These are phyloP conservation scores for Dynastes grantii DNA, from an alignment of 2,888 invertebrate species.

Conservation along the genomic window DNA sequence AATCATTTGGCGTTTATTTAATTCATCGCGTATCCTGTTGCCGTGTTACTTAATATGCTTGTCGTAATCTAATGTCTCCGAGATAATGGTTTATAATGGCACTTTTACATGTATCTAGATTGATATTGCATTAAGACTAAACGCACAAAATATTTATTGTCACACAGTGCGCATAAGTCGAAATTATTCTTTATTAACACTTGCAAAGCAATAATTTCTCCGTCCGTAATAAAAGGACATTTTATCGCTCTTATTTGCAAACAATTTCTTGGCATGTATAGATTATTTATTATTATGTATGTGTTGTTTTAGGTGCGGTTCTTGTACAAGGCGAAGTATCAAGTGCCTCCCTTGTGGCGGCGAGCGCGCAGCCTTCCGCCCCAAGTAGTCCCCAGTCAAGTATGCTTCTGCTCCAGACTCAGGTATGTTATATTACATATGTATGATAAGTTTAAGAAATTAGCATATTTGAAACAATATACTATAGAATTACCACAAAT, in stretches of 20 bases:
- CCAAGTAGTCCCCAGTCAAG: slow-evolving; percentile 81
- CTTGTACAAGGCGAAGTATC: slow-evolving; percentile 70
- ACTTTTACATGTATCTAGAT: slow-evolving; percentile 44
- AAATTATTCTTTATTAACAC: slow-evolving; percentile 42
- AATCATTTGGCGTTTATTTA: slow-evolving; percentile 43
- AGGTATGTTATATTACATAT: slow-evolving; percentile 74
- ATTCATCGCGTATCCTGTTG: slow-evolving; percentile 45
- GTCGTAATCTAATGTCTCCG: slow-evolving; percentile 35
- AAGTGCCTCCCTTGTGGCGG: slow-evolving; percentile 69
- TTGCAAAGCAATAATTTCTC: slow-evolving; percentile 23
- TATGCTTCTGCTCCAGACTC: slow-evolving; percentile 95
- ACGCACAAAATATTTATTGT: slow-evolving; percentile 31
- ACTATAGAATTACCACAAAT: no score
- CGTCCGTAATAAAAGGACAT: slow-evolving; percentile 26
- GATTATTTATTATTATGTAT: slow-evolving; percentile 35
- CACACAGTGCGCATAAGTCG: slow-evolving; percentile 25
- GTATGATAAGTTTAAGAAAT: neutral
- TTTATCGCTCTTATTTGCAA: slow-evolving; percentile 30
- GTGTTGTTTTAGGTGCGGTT: slow-evolving; percentile 65
- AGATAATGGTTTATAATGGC: slow-evolving; percentile 45
- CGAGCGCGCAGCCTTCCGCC: slow-evolving; percentile 76
- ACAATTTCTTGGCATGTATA: slow-evolving; percentile 14
- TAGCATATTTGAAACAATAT: no score
- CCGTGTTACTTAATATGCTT: slow-evolving; percentile 39
- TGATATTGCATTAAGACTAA: slow-evolving; percentile 37